Evolutionary conservation across 2,797 vertebrate species (phyloP).

Genomic region (Bucorvus abyssinicus): DNA sequence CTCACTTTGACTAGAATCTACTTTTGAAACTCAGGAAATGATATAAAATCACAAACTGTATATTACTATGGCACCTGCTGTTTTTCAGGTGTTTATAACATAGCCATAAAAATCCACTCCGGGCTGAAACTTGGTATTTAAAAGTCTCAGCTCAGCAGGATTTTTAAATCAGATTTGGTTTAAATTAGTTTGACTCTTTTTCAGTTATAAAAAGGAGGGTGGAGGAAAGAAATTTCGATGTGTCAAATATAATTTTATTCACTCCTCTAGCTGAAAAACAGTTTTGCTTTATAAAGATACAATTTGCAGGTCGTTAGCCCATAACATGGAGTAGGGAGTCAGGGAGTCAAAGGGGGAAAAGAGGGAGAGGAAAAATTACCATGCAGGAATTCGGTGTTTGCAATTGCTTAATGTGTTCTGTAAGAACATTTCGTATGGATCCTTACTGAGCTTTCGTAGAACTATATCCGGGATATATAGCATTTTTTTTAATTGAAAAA

Average conservation of each 20-base stretch:
- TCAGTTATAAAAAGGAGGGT: slow-evolving; percentile 24
- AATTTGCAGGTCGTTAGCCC: slow-evolving; percentile 13
- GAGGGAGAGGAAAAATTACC: background rate
- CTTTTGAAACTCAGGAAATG: slow-evolving; percentile 50
- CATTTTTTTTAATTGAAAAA: slow-evolving; percentile 26
- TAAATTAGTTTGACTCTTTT: slow-evolving; percentile 53
- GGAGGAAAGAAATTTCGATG: slow-evolving; percentile 36
- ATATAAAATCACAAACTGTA: slow-evolving; percentile 1
- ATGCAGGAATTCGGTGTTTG: slow-evolving; percentile 4
- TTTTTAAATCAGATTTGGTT: slow-evolving; percentile 57
- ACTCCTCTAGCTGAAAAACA: slow-evolving; percentile 16
- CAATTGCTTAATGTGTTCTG: slow-evolving; percentile 29
- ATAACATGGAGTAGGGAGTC: background rate
- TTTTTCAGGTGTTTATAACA: slow-evolving; percentile 70
- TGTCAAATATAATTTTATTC: slow-evolving; percentile 30
- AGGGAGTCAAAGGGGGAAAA: background rate
- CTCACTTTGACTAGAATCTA: slow-evolving; percentile 5
- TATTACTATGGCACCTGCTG: slow-evolving; percentile 51
- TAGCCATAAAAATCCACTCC: slow-evolving; percentile 60
- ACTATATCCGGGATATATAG: background rate
- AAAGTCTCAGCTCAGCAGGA: slow-evolving; percentile 55
- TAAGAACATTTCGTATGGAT: slow-evolving; percentile 5
- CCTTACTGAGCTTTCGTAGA: slow-evolving; percentile 43
- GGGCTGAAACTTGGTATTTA: slow-evolving; percentile 61
- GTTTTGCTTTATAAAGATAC: slow-evolving; percentile 45